Conservation (phyloP, 2,888 invertebrate genomes). For the Blastobasis adustella region DNA sequence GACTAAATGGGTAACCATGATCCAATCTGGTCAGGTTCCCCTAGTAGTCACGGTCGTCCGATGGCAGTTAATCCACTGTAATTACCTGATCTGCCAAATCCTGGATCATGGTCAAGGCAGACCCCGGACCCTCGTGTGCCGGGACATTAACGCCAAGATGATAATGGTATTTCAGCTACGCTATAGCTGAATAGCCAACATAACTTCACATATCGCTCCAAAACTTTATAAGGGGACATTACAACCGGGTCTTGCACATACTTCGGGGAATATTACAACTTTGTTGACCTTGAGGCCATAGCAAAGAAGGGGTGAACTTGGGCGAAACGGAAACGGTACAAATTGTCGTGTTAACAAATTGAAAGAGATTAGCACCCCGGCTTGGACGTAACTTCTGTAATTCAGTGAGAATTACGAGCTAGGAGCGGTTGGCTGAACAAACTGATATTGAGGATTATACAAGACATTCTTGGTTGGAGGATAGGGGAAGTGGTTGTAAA, state of each 20-base stretch:
- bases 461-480: too few species aligned
- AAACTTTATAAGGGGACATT: too few species aligned
- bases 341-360: slow-evolving; percentile 39
- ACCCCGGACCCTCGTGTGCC: too few species aligned
- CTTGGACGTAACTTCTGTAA: slow-evolving; percentile 18
- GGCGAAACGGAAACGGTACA: slow-evolving; percentile 24
- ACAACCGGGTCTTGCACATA: too few species aligned
- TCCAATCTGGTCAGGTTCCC: too few species aligned
- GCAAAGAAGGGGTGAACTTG: slow-evolving; percentile 10
- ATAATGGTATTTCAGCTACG: background rate
- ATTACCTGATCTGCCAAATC: too few species aligned
- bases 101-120: too few species aligned
- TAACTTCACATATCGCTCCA: background rate
- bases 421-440: background rate
- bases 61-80: too few species aligned
- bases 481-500: too few species aligned
- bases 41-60: too few species aligned
- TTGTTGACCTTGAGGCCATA: background rate
- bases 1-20: too few species aligned
- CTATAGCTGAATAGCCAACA: background rate
- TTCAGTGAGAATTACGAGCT: slow-evolving; percentile 3
- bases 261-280: background rate
- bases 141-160: background rate
- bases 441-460: too few species aligned
- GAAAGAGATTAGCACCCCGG: slow-evolving; percentile 33